These are phyloP conservation scores for Poecilia gillii DNA, from an alignment of 2,797 vertebrate genomes.

Conservation along the genomic window DNA sequence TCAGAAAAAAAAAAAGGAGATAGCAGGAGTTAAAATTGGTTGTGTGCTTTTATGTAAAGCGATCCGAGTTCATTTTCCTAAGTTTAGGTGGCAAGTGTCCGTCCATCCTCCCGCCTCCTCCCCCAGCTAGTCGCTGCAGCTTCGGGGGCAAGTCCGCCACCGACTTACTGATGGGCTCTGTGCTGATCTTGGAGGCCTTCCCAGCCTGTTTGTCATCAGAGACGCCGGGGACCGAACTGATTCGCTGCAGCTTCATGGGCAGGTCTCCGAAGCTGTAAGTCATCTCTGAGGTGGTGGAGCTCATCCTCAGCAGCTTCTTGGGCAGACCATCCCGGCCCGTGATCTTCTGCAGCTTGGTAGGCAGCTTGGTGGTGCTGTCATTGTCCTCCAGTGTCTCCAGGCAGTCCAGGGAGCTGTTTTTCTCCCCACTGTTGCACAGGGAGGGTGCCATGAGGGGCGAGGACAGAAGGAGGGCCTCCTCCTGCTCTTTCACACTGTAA, in stretches of 20 bases:
- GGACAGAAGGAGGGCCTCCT: conserved; percentile 96
- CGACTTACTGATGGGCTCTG: conserved; percentile 96
- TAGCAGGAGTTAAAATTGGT: conserved; percentile 59
- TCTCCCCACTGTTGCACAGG: conserved; percentile 94
- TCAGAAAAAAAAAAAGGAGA: conserved; percentile 40
- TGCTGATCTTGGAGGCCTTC: conserved; percentile 88
- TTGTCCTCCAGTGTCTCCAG: conserved; percentile 93
- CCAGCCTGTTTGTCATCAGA: conserved; percentile 93
- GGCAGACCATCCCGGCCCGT: conserved; percentile 93
- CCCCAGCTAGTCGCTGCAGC: conserved; percentile 93
- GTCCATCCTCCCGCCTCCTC: conserved; percentile 89
- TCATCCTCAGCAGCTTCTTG: conserved; percentile 97
- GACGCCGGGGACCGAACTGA: conserved; percentile 97
- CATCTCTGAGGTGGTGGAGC: conserved; percentile 98
- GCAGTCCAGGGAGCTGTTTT: conserved; percentile 93
- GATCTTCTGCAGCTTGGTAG: conserved; percentile 97
- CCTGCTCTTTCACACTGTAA: conserved; percentile 97
- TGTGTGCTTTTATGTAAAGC: conserved; percentile 90
- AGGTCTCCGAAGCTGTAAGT: conserved; percentile 97
- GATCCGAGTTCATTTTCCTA: conserved; percentile 98
- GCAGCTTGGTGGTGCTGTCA: conserved; percentile 89
- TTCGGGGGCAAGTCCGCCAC: conserved; percentile 98
- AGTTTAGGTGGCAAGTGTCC: conserved; percentile 96
- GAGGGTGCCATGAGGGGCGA: conserved; percentile 96
- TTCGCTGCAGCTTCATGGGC: conserved; percentile 98